phyloP scores from a whole-genome alignment of 1,140 invertebrate genomes.

The Maniola jurtina region DNA sequence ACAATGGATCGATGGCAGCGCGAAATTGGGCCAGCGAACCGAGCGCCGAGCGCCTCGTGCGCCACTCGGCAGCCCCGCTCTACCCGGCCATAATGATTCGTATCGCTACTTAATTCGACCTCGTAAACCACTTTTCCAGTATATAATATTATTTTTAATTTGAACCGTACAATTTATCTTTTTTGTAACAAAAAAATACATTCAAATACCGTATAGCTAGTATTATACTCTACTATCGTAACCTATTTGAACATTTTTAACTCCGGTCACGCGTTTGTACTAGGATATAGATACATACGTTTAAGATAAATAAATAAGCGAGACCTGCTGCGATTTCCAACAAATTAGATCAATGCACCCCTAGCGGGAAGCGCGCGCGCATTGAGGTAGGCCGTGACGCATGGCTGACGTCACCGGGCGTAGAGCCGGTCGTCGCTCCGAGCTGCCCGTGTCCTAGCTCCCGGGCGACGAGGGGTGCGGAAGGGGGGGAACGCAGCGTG shows the following conservation, averaged over 20 bases:
- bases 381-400: slow-evolving; percentile 76
- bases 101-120: slow-evolving; percentile 12
- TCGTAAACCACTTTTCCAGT: slow-evolving; percentile 9
- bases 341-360: slow-evolving; percentile 64
- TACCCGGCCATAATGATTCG: slow-evolving; percentile 21
- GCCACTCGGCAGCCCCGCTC: slow-evolving; percentile 36
- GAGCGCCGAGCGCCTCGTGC: slow-evolving; percentile 40
- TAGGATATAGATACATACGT: not conserved
- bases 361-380: slow-evolving; percentile 67
- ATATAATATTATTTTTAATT: not conserved
- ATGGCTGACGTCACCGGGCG: slow-evolving; percentile 62
- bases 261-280: not conserved
- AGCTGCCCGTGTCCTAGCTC: slow-evolving; percentile 59
- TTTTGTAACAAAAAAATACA: too few species aligned
- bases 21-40: slow-evolving; percentile 73
- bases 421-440: slow-evolving; percentile 65
- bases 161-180: too few species aligned
- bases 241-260: not conserved
- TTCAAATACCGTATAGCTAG: too few species aligned
- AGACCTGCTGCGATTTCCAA: slow-evolving; percentile 15
- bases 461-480: slow-evolving; percentile 50
- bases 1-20: slow-evolving; percentile 78
- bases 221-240: too few species aligned
- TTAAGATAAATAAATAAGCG: not conserved
- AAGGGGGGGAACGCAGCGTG: slow-evolving; percentile 37